Evolutionary conservation across 2,888 invertebrate genomes (phyloP).

Genomic region (Rhopalosiphum nymphaeae): DNA sequence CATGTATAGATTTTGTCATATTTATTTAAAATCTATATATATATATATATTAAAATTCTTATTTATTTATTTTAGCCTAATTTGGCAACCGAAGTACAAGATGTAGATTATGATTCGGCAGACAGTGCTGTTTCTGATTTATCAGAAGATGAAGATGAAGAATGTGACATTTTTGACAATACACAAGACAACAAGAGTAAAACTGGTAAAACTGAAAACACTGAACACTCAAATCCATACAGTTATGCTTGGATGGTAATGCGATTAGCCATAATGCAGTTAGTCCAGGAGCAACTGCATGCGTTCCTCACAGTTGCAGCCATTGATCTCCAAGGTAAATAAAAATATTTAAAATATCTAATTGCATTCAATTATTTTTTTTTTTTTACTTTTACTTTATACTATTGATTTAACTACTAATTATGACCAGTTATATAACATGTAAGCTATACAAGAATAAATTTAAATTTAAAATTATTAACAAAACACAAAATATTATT

Average conservation of each 20-base stretch:
- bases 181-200: constrained; percentile 70
- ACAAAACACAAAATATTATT: not conserved
- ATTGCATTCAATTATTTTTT: not conserved
- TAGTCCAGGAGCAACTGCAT: constrained; percentile 86
- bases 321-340: constrained; percentile 86
- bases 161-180: constrained; percentile 84
- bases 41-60: too few relatives aligned
- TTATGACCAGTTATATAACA: not conserved
- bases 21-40: not conserved
- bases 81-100: constrained; percentile 75
- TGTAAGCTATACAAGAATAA: not conserved
- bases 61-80: constrained; percentile 74
- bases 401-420: not conserved
- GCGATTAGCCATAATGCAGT: constrained; percentile 87
- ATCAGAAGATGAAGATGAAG: constrained; percentile 83
- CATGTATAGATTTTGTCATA: not conserved
- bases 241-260: constrained; percentile 97
- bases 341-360: not conserved
- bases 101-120: constrained; percentile 89
- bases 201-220: constrained; percentile 75
- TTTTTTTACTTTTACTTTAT: not conserved
- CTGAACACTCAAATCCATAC: constrained; percentile 91
- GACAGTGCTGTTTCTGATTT: constrained; percentile 84
- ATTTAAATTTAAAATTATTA: not conserved
- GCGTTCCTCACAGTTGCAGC: constrained; percentile 91